Percentiles rank a stretch among this genome's conserved stretches.
These are phyloP conservation scores for Pithys albifrons DNA, from an alignment of 2,113 vertebrate genomes.

Conservation along the genomic window DNA sequence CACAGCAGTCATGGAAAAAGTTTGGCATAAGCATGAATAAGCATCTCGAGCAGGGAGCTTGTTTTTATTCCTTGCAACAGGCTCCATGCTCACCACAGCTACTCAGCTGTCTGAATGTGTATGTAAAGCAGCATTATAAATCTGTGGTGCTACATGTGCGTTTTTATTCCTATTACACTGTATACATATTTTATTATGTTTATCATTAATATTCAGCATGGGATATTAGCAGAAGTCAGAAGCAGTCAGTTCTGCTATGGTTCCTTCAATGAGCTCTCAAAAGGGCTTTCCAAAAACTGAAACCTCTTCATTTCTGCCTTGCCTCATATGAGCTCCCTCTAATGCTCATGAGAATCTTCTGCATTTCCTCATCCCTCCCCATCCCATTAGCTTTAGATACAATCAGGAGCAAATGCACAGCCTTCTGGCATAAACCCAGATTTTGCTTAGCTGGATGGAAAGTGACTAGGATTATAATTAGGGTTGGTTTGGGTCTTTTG, in stretches of 20 bases:
- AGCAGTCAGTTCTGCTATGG: constrained; percentile 60
- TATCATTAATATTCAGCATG: constrained; percentile 62
- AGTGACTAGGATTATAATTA: constrained; percentile 2
- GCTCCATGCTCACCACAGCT: not conserved
- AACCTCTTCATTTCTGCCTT: constrained; percentile 25
- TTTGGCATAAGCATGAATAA: not conserved
- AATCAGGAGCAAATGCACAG: not conserved
- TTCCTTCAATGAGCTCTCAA: not conserved
- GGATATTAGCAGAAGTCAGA: constrained; percentile 59
- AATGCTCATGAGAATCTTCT: not conserved
- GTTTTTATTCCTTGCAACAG: constrained; percentile 45
- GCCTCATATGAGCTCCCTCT: not conserved
- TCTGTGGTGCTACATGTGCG: constrained; percentile 13
- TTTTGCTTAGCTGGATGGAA: not conserved
- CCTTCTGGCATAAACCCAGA: not conserved
- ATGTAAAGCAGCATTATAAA: constrained; percentile 49
- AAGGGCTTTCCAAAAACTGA: not conserved
- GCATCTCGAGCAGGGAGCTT: not conserved
- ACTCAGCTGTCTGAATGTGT: constrained; percentile 40
- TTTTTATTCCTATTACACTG: constrained; percentile 64
- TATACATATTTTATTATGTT: constrained; percentile 71
- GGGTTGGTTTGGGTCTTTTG: not conserved
- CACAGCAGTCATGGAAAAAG: not conserved
- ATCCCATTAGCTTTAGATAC: not conserved
- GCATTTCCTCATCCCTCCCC: not conserved